Evolutionary conservation across 2,797 vertebrate genomes (phyloP).

Genomic region (Pristis pectinata): DNA sequence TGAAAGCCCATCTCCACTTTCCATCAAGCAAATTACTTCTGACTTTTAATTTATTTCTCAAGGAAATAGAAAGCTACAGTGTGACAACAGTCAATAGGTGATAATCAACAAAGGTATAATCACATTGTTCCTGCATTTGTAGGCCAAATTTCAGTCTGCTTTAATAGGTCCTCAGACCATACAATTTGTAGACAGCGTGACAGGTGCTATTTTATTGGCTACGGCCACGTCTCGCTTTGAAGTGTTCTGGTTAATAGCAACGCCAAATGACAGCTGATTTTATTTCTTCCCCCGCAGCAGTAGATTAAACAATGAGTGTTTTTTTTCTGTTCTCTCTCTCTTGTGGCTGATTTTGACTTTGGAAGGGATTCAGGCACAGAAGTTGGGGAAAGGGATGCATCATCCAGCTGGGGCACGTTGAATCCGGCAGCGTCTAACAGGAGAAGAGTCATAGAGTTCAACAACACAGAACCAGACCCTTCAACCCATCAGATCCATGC

Average conservation of each 20-base stretch:
- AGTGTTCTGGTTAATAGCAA: slow-evolving; percentile 61
- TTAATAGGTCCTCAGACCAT: slow-evolving; percentile 87
- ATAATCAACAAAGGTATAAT: slow-evolving; percentile 79
- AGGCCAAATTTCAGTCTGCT: slow-evolving; percentile 82
- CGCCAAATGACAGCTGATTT: slow-evolving; percentile 77
- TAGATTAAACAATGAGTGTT: neutral
- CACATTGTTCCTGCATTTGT: slow-evolving; percentile 76
- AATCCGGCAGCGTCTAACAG: neutral
- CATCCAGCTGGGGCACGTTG: neutral
- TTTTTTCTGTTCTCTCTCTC: neutral
- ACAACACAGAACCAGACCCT: too few species aligned
- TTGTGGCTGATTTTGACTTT: neutral
- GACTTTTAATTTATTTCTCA: slow-evolving; percentile 99
- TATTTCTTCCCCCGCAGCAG: slow-evolving; percentile 48
- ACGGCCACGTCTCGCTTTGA: slow-evolving; percentile 57
- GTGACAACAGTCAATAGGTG: slow-evolving; percentile 92
- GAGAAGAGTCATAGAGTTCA: neutral
- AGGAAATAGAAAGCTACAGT: slow-evolving; percentile 97
- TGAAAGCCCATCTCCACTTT: slow-evolving; percentile 80
- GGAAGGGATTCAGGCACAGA: neutral
- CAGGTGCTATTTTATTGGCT: slow-evolving; percentile 64
- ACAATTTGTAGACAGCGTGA: slow-evolving; percentile 76
- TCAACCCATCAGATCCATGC: too few species aligned
- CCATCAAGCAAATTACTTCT: slow-evolving; percentile 99
- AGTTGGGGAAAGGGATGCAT: too few species aligned